These are phyloP conservation scores for Melanotaenia trifasciata DNA, from an alignment of 2,797 vertebrate species.

Conservation along the genomic window DNA sequence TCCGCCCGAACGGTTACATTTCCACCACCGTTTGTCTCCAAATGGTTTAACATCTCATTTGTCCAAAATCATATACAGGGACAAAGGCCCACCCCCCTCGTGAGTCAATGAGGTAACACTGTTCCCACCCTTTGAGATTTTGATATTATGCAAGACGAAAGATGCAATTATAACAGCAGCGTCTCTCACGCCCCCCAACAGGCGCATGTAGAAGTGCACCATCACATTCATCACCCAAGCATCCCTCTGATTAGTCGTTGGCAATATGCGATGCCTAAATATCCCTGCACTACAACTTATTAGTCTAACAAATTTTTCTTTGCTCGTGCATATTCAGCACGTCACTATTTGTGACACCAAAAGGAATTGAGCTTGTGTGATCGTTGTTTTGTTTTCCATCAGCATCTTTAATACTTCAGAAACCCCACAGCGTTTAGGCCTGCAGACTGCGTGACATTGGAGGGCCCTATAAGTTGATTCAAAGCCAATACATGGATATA, in stretches of 20 bases:
- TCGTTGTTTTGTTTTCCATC: not conserved
- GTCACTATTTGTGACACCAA: not conserved
- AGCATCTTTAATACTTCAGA: not conserved
- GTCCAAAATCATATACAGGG: conserved; percentile 80
- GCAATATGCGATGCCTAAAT: not conserved
- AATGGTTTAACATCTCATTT: conserved; percentile 74
- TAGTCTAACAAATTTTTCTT: not conserved
- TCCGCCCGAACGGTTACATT: conserved; percentile 65
- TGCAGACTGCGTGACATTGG: not conserved
- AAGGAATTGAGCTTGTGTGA: not conserved
- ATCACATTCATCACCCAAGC: conserved; percentile 50
- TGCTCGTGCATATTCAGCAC: not conserved
- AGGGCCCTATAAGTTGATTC: not conserved
- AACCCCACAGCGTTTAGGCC: not conserved
- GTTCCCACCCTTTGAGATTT: conserved; percentile 79
- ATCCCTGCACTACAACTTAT: not conserved
- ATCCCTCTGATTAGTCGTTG: conserved; percentile 18
- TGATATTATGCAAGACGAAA: conserved; percentile 76
- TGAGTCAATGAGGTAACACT: conserved; percentile 76
- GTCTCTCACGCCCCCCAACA: conserved; percentile 76
- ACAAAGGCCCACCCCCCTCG: conserved; percentile 76
- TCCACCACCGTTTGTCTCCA: conserved; percentile 63
- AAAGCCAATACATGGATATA: not conserved
- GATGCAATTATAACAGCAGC: conserved; percentile 69
- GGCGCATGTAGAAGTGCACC: conserved; percentile 69